Evolutionary conservation across 2,888 invertebrate genomes (phyloP).

Genomic region (Alloplasta piceator): DNA sequence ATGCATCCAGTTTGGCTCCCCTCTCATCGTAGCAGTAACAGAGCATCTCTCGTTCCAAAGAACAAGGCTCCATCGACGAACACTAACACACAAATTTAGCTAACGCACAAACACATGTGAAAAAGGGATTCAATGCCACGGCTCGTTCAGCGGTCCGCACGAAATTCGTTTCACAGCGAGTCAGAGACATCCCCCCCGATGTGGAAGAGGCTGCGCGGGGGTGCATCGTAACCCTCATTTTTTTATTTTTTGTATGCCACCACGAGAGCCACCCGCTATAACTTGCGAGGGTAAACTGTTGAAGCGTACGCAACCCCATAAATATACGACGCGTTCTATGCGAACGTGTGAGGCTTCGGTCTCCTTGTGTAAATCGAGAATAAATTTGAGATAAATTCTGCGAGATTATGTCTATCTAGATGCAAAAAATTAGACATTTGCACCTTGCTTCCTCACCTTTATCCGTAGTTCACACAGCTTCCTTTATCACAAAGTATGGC

Average conservation of each 20-base stretch:
- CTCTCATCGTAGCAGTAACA: constrained; percentile 39
- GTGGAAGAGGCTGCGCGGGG: constrained; percentile 43
- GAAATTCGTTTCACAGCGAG: constrained; percentile 58
- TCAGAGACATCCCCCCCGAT: constrained; percentile 30
- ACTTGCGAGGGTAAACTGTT: constrained; percentile 51
- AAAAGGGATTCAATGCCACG: constrained; percentile 67
- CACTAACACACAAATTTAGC: neutral
- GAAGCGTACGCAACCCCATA: constrained; percentile 48
- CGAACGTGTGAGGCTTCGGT: too few species aligned
- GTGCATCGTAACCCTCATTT: constrained; percentile 49
- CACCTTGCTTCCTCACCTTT: too few species aligned
- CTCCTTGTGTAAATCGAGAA: too few species aligned
- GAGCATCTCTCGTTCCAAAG: constrained; percentile 53
- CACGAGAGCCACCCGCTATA: constrained; percentile 24
- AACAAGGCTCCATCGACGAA: constrained; percentile 20
- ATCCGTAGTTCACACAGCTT: too few species aligned
- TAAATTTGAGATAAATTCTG: too few species aligned
- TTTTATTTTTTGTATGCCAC: constrained; percentile 28
- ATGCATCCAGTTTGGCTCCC: constrained; percentile 25
- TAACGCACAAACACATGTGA: neutral
- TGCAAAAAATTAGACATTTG: too few species aligned
- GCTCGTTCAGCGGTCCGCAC: constrained; percentile 64
- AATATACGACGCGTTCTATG: too few species aligned
- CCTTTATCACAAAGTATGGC: too few species aligned
- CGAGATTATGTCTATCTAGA: too few species aligned